A percentile compares a stretch with the other conserved stretches of the same genome.
Evolutionary conservation across 2,113 vertebrate species (phyloP).

Genomic region (Bubalus kerabau): DNA sequence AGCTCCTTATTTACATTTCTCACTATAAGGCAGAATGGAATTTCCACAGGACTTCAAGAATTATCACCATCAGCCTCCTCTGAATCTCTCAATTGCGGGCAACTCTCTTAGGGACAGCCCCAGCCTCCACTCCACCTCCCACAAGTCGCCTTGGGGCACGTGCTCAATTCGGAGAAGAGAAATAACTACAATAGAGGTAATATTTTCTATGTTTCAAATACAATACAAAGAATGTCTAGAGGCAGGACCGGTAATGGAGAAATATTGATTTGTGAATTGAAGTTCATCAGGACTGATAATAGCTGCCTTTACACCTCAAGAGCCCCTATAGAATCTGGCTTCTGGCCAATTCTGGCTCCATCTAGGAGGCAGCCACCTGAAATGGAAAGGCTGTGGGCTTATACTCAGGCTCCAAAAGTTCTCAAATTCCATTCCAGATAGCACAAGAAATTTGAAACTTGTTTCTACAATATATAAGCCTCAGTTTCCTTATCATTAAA

Average conservation of each 20-base stretch:
- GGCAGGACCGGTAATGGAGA: constrained; percentile 32
- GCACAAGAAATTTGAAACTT: constrained; percentile 3
- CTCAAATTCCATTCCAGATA: constrained; percentile 9
- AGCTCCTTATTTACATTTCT: constrained; percentile 8
- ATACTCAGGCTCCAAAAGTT: neutral
- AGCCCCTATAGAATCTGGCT: neutral
- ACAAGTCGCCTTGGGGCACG: neutral
- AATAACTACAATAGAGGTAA: neutral
- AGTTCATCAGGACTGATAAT: neutral
- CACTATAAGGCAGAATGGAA: neutral
- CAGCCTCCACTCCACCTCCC: neutral
- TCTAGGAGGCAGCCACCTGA: neutral
- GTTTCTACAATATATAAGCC: neutral
- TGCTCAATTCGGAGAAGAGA: neutral
- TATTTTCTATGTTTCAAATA: constrained; percentile 30
- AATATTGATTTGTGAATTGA: constrained; percentile 46
- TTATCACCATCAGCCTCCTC: neutral
- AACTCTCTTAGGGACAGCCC: neutral
- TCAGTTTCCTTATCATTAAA: neutral
- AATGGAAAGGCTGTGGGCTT: neutral
- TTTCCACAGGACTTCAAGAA: neutral
- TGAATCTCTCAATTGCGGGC: neutral
- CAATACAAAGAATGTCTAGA: neutral
- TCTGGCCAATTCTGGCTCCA: neutral
- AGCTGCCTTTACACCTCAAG: neutral